Conservation (phyloP, 2,797 vertebrate genomes). For the Crotalus adamanteus region DNA sequence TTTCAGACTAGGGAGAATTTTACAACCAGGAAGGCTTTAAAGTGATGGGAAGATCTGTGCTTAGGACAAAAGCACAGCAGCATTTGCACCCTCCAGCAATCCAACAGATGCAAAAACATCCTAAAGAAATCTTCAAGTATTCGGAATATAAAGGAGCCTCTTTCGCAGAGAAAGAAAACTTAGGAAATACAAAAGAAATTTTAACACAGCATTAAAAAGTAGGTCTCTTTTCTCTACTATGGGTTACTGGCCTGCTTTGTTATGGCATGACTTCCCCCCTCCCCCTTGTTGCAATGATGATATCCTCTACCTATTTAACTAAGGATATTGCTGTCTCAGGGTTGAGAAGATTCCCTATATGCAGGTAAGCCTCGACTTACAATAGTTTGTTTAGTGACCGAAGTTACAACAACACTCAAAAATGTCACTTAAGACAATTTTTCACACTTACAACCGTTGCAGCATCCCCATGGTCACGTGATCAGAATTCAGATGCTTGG, state of each 20-base stretch:
- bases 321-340: neutral
- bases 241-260: neutral
- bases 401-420: neutral
- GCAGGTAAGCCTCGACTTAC: neutral
- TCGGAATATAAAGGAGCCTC: neutral
- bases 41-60: neutral
- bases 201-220: neutral
- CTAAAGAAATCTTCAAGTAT: neutral
- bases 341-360: neutral
- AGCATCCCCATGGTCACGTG: neutral
- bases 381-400: neutral
- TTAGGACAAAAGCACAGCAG: neutral
- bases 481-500: neutral
- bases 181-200: neutral
- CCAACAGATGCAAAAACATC: neutral
- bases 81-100: neutral
- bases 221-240: neutral
- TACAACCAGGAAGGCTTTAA: neutral
- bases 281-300: too few relatives aligned
- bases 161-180: neutral
- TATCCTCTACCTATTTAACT: neutral
- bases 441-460: neutral
- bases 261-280: neutral
- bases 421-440: neutral
- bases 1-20: neutral